phyloP scores from a whole-genome alignment of 1,140 invertebrate species.

The Phthorimaea operculella region DNA sequence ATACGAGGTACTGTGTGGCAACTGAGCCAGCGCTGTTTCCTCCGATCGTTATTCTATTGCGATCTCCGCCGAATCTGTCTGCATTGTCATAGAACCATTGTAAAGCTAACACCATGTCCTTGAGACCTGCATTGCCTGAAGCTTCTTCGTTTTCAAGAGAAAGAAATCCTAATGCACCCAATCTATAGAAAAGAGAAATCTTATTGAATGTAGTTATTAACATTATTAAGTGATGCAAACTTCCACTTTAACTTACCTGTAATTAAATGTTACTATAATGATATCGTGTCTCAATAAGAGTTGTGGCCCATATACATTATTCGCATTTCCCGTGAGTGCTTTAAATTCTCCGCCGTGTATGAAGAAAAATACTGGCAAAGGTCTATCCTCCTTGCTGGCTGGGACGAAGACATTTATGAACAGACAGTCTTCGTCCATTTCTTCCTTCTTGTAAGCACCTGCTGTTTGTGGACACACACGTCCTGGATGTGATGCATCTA shows the following conservation, averaged over 20 bases:
- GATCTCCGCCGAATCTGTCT: slow-evolving; percentile 69
- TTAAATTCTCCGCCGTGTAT: slow-evolving; percentile 22
- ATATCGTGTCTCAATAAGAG: slow-evolving; percentile 20
- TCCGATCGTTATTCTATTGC: slow-evolving; percentile 57
- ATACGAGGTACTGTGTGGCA: slow-evolving; percentile 25
- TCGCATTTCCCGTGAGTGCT: slow-evolving; percentile 13
- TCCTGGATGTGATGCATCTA: slow-evolving; percentile 19
- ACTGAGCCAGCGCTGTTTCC: slow-evolving; percentile 57
- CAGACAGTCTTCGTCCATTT: slow-evolving; percentile 28
- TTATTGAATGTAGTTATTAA: no score
- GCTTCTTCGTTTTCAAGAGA: slow-evolving; percentile 69
- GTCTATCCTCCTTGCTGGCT: neutral
- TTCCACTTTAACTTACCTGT: slow-evolving; percentile 21
- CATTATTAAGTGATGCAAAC: no score
- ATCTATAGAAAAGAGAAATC: slow-evolving; percentile 45
- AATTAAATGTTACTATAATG: slow-evolving; percentile 23
- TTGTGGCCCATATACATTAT: slow-evolving; percentile 24
- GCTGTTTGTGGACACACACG: slow-evolving; percentile 22
- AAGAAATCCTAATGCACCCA: slow-evolving; percentile 75
- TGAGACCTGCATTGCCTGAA: slow-evolving; percentile 76
- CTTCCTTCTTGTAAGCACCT: slow-evolving; percentile 4
- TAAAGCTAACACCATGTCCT: slow-evolving; percentile 76
- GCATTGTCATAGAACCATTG: slow-evolving; percentile 80
- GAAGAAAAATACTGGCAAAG: slow-evolving; percentile 17
- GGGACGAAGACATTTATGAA: slow-evolving; percentile 25